A percentile compares a stretch with the other conserved stretches of the same genome.
Conservation (phyloP, 64 coral and sea anemone species). For the Porites australiensis region DNA sequence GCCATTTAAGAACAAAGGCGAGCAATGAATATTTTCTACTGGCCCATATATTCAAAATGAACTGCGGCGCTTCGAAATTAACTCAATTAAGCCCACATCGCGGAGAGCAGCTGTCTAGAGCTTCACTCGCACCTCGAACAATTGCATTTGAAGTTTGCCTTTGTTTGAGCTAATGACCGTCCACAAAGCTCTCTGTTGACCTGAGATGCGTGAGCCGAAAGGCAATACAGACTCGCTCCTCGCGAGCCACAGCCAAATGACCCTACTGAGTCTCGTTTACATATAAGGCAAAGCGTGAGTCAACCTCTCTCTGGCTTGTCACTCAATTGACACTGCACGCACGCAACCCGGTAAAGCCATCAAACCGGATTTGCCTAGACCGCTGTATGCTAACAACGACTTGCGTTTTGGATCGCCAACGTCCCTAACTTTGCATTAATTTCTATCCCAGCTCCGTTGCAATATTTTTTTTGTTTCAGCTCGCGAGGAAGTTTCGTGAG, state of each 20-base stretch:
- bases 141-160: conserved; percentile 59
- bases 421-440: conserved; percentile 10
- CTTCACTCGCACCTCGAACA: conserved; percentile 48
- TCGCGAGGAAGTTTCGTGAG: neutral
- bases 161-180: conserved; percentile 70
- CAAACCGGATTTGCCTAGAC: conserved; percentile 27
- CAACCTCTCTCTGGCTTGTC: conserved; percentile 1
- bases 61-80: conserved; percentile 79
- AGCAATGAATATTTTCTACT: conserved; percentile 83
- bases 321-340: conserved; percentile 41
- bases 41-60: conserved; percentile 88
- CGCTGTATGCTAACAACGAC: conserved; percentile 43
- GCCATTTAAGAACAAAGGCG: conserved; percentile 79
- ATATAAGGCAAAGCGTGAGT: conserved; percentile 76
- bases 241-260: conserved; percentile 44
- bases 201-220: conserved; percentile 57
- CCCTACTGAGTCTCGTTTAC: conserved; percentile 48
- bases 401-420: neutral
- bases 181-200: conserved; percentile 73
- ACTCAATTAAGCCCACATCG: conserved; percentile 91
- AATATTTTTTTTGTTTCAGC: conserved; percentile 32
- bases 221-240: conserved; percentile 49
- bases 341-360: conserved; percentile 49
- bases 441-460: neutral
- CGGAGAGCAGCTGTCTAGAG: conserved; percentile 75